Evolutionary conservation across 2,797 vertebrate genomes (phyloP).

Genomic region (Ammospiza maritima): DNA sequence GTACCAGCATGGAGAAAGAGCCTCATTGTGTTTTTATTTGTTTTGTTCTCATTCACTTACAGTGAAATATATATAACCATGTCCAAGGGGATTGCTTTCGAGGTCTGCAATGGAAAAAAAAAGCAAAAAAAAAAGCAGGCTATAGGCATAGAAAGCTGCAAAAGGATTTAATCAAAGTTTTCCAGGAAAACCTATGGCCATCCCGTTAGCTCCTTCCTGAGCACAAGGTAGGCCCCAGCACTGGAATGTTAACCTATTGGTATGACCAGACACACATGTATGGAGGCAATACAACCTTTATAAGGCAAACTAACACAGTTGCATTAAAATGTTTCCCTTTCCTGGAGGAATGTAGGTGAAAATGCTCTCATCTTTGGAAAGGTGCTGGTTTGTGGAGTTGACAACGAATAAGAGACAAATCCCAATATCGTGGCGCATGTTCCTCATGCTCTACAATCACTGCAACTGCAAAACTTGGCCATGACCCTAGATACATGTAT

Average conservation of each 20-base stretch:
- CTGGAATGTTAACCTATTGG: fast-evolving
- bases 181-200: background rate
- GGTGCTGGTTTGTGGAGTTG: background rate
- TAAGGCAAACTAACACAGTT: background rate
- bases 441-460: background rate
- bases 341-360: background rate
- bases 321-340: background rate
- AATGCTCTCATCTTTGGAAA: background rate
- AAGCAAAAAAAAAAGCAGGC: background rate
- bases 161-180: background rate
- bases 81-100: background rate
- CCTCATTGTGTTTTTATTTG: conserved; percentile 51
- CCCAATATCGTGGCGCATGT: fast-evolving
- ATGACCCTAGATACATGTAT: fast-evolving
- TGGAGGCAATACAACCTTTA: background rate
- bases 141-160: background rate
- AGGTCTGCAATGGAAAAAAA: background rate
- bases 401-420: background rate
- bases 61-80: conserved; percentile 22
- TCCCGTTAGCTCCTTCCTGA: background rate
- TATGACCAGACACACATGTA: fast-evolving
- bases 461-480: background rate
- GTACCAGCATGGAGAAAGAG: conserved; percentile 52
- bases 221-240: background rate
- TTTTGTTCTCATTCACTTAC: conserved; percentile 57